phyloP scores from a whole-genome alignment of 2,113 vertebrate genomes.

The Tachysurus fulvidraco region DNA sequence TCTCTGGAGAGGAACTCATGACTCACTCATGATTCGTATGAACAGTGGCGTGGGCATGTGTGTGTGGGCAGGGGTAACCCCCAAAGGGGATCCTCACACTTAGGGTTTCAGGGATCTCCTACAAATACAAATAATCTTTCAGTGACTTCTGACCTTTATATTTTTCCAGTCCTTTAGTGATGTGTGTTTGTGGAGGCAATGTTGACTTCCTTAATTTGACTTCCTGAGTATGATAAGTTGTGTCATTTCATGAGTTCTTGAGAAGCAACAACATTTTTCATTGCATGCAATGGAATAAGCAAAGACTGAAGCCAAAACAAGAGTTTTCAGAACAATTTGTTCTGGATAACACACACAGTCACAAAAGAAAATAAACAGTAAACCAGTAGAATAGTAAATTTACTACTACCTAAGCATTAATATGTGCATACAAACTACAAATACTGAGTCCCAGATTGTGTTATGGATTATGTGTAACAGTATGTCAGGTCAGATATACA shows the following conservation, averaged over 20 bases:
- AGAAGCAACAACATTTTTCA: neutral
- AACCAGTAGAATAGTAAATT: neutral
- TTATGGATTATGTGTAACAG: neutral
- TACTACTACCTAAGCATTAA: neutral
- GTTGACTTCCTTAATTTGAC: conserved; percentile 39
- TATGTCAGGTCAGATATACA: neutral
- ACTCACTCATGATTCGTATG: conserved; percentile 53
- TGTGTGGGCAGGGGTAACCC: conserved; percentile 67
- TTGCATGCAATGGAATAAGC: neutral
- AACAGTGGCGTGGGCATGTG: conserved; percentile 59
- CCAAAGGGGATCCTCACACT: conserved; percentile 60
- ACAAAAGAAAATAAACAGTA: neutral
- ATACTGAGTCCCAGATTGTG: neutral
- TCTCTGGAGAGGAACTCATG: conserved; percentile 45
- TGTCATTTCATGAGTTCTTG: neutral
- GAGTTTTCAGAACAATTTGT: neutral
- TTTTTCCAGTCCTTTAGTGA: conserved; percentile 46
- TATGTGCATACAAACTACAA: neutral
- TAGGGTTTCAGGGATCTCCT: conserved; percentile 71
- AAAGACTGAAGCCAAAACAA: neutral
- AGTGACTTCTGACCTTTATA: conserved; percentile 42
- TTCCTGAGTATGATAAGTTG: conserved; percentile 12
- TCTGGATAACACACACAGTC: neutral
- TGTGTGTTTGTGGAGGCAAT: conserved; percentile 45
- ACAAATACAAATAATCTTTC: conserved; percentile 52